Conservation (phyloP, 1,140 invertebrate genomes). For the Pristionchus pacificus region DNA sequence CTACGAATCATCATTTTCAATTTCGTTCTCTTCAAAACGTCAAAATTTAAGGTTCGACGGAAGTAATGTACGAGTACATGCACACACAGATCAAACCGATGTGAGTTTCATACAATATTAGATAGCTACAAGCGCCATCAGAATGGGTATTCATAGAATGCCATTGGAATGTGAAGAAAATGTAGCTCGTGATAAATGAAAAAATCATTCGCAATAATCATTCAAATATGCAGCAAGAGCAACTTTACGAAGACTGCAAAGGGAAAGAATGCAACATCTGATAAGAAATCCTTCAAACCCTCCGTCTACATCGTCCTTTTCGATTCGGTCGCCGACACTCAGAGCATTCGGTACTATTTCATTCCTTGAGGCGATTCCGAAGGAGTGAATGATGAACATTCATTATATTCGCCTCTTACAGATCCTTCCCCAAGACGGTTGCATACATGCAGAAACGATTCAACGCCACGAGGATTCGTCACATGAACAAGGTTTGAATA, state of each 20-base stretch:
- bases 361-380: neutral
- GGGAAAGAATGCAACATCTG: no score
- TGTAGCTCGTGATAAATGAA: no score
- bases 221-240: no score
- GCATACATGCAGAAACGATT: neutral
- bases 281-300: neutral
- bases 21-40: no score
- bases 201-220: no score
- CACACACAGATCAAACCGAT: neutral
- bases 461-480: neutral
- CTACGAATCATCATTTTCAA: no score
- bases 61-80: neutral
- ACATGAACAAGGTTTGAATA: neutral
- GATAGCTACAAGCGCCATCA: no score
- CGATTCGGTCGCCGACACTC: neutral
- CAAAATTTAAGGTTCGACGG: no score
- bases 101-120: no score
- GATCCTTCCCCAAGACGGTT: neutral
- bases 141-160: no score
- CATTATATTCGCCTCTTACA: neutral
- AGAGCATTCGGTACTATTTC: neutral
- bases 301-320: neutral
- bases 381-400: neutral
- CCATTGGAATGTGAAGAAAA: no score
- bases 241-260: no score